Evolutionary conservation across 2,888 invertebrate species (phyloP).

Genomic region (Serripes groenlandicus): DNA sequence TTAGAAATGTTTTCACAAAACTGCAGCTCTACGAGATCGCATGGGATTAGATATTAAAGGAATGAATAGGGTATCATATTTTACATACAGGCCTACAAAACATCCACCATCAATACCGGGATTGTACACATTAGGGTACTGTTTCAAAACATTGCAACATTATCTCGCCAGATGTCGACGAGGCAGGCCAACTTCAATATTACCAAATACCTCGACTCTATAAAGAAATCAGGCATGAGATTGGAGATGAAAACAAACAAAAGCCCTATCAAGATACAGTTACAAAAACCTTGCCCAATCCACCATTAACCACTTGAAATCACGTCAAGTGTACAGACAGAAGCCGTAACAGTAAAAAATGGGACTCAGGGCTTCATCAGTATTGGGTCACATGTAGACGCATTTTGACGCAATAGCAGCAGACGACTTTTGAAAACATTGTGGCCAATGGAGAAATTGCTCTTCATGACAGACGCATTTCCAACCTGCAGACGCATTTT

Average conservation of each 20-base stretch:
- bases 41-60: background rate
- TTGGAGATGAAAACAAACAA: constrained; percentile 57
- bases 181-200: constrained; percentile 22
- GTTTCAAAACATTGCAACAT: constrained; percentile 58
- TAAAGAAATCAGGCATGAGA: constrained; percentile 55
- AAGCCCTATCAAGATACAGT: constrained; percentile 44
- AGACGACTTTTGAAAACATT: too few species aligned
- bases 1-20: too few species aligned
- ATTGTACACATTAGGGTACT: constrained; percentile 30
- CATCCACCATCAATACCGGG: constrained; percentile 2
- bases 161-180: constrained; percentile 46
- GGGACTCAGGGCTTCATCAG: background rate
- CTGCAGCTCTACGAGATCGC: background rate
- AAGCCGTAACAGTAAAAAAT: background rate
- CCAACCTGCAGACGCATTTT: too few species aligned
- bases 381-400: too few species aligned
- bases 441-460: too few species aligned
- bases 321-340: constrained; percentile 17
- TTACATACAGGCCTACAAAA: constrained; percentile 3
- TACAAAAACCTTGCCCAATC: constrained; percentile 28
- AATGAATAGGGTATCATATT: background rate
- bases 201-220: constrained; percentile 37
- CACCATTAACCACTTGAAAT: constrained; percentile 13
- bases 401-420: too few species aligned
- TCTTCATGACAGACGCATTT: too few species aligned